Percentiles rank a stretch among this genome's conserved stretches.
These are phyloP conservation scores for Bemisia tabaci DNA, from an alignment of 1,140 invertebrate species.

Conservation along the genomic window DNA sequence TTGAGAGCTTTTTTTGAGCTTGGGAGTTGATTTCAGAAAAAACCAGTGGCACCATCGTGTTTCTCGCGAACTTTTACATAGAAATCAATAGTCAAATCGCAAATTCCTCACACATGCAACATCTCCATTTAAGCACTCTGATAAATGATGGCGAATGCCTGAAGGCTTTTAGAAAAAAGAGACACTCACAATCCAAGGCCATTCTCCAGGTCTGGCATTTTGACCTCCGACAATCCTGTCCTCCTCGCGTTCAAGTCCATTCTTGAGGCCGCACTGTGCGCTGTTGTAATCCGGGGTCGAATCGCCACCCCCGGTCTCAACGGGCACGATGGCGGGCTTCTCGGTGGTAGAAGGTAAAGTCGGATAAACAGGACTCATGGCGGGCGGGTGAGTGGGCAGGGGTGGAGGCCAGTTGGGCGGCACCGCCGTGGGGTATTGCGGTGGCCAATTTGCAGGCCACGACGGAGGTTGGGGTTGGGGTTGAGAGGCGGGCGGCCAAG, in stretches of 20 bases:
- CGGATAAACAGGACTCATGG: conserved; percentile 5
- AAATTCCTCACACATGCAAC: too few relatives aligned
- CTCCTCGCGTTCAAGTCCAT: conserved; percentile 51
- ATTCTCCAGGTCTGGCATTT: conserved; percentile 62
- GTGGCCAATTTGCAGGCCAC: conserved; percentile 18
- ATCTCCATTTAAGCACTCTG: too few relatives aligned
- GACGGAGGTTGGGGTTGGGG: conserved; percentile 23
- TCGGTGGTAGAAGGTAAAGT: conserved; percentile 10
- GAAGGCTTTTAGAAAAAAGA: too few relatives aligned
- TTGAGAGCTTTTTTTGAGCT: too few relatives aligned
- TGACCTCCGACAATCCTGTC: conserved; percentile 71
- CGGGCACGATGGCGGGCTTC: conserved; percentile 20
- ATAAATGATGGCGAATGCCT: too few relatives aligned
- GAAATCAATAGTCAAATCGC: too few relatives aligned
- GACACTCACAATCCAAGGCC: conserved; percentile 65
- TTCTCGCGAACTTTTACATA: too few relatives aligned
- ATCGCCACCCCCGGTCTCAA: neutral
- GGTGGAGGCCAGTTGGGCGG: conserved; percentile 14
- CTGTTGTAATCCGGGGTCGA: conserved; percentile 24
- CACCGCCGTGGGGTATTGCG: conserved; percentile 13
- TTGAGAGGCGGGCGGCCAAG: conserved; percentile 32
- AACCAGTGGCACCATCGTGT: too few relatives aligned
- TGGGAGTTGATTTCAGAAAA: too few relatives aligned
- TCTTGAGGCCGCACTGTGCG: conserved; percentile 50
- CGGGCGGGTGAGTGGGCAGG: conserved; percentile 8